Evolutionary conservation across 2,888 invertebrate genomes (phyloP).

Genomic region (Periphyllus acericola): DNA sequence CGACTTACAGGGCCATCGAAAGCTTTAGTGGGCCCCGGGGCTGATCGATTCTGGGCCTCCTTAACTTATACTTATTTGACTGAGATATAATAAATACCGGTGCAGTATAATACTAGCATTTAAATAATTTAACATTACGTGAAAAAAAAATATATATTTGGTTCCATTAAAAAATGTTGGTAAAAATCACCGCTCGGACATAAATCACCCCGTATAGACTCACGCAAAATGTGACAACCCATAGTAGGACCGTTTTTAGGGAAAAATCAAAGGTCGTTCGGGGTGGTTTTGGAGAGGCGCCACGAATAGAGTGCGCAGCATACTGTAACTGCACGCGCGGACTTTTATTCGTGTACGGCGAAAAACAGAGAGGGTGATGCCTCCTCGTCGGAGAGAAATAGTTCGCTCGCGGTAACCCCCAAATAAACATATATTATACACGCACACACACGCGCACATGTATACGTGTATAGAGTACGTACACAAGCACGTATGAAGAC

Average conservation of each 20-base stretch:
- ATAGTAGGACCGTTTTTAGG: neutral
- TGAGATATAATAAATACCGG: no score
- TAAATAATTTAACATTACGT: no score
- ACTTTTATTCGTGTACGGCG: neutral
- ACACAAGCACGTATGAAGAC: slow-evolving; percentile 7
- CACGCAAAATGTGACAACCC: no score
- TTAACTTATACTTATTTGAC: no score
- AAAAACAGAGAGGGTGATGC: neutral
- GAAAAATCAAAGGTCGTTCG: neutral
- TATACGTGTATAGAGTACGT: neutral
- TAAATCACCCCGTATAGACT: no score
- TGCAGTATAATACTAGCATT: no score
- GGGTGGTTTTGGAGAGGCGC: neutral
- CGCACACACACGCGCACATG: neutral
- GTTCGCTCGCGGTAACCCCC: neutral
- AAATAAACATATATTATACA: neutral
- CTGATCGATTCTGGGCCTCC: no score
- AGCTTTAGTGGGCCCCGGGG: no score
- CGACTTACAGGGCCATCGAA: no score
- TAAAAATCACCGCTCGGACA: no score
- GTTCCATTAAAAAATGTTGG: no score
- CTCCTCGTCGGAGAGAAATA: neutral
- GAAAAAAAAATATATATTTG: no score
- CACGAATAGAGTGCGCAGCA: neutral
- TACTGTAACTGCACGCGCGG: neutral